These are phyloP conservation scores for Aricia agestis DNA, from an alignment of 1,140 invertebrate species.

Conservation along the genomic window DNA sequence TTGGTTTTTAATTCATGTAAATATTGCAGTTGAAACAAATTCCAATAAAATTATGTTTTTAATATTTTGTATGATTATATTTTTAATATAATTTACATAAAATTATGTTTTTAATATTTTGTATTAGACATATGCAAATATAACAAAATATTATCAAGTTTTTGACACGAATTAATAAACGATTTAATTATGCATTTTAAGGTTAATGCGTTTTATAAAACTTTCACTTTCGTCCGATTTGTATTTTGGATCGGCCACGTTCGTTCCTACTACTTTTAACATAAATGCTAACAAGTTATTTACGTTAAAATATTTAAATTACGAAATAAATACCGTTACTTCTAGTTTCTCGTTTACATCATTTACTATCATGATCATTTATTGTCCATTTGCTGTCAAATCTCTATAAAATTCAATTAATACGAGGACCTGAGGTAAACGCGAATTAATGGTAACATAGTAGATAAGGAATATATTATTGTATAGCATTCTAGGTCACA, in stretches of 20 bases:
- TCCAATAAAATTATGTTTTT: too few relatives aligned
- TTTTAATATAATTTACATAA: too few relatives aligned
- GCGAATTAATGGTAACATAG: not conserved
- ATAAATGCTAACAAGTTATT: not conserved
- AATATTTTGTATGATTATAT: too few relatives aligned
- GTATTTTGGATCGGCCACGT: not conserved
- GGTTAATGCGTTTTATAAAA: slow-evolving; percentile 3
- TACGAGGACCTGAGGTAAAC: not conserved
- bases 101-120: too few relatives aligned
- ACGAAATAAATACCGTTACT: not conserved
- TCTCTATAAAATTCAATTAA: too few relatives aligned
- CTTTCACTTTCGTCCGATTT: slow-evolving; percentile 10
- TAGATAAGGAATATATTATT: not conserved
- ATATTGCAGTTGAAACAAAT: too few relatives aligned
- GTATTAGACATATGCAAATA: too few relatives aligned
- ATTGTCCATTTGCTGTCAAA: too few relatives aligned
- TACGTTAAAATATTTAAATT: not conserved
- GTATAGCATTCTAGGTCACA: slow-evolving; percentile 6
- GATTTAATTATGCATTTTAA: slow-evolving; percentile 10
- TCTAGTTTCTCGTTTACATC: not conserved
- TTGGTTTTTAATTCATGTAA: too few relatives aligned
- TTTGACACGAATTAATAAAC: not conserved
- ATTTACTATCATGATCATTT: too few relatives aligned
- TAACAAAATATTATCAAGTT: too few relatives aligned
- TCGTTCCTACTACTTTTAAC: slow-evolving; percentile 5